phyloP scores from a whole-genome alignment of 2,113 vertebrate genomes.

The Syngnathoides biaculeatus region DNA sequence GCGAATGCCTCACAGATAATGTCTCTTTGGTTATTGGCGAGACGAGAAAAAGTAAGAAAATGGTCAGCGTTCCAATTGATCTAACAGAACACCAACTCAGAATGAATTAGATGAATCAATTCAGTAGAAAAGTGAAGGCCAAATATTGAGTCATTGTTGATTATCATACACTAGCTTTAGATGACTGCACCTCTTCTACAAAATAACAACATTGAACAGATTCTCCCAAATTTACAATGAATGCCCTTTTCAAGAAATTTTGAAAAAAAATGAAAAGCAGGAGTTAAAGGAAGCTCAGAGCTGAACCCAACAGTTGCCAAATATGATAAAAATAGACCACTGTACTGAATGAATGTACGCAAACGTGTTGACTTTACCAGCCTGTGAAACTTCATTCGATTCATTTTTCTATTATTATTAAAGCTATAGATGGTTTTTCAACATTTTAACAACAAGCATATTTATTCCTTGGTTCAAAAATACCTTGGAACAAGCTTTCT shows the following conservation, averaged over 20 bases:
- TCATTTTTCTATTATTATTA: no score
- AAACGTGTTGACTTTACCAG: no score
- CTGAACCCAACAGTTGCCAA: background rate
- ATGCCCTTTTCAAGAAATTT: background rate
- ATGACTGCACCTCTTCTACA: background rate
- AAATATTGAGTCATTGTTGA: background rate
- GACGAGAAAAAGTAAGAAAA: conserved; percentile 33
- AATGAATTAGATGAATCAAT: background rate
- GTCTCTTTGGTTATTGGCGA: conserved; percentile 13
- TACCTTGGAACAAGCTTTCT: no score
- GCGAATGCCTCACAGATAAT: background rate
- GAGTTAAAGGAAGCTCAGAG: background rate
- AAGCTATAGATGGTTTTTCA: no score
- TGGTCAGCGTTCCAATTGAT: conserved; percentile 27
- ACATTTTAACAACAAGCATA: no score
- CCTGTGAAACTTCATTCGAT: no score
- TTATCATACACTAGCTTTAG: background rate
- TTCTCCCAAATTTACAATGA: no score
- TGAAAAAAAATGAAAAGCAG: background rate
- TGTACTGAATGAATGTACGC: no score
- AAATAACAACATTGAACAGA: background rate
- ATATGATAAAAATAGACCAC: no score
- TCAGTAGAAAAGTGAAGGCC: background rate
- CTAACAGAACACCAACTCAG: conserved; percentile 19
- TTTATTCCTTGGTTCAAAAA: no score